Conservation (phyloP, 2,888 invertebrate genomes). For the Laothoe populi region DNA sequence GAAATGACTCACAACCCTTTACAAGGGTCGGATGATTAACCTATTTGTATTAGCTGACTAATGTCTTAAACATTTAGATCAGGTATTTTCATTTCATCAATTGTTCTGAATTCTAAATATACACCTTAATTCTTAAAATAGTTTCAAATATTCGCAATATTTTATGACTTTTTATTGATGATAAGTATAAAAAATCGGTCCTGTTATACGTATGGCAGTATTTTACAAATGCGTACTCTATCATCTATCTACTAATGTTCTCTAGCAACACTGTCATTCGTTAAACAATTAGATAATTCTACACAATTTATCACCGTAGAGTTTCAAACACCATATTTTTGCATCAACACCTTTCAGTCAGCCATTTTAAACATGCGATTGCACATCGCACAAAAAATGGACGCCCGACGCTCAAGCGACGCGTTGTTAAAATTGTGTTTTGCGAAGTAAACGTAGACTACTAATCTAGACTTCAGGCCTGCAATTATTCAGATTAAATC, state of each 20-base stretch:
- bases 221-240: too few species aligned
- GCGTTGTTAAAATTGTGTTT: neutral
- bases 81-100: neutral
- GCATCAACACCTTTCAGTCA: neutral
- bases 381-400: constrained; percentile 6
- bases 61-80: constrained; percentile 1
- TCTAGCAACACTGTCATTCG: too few species aligned
- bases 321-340: neutral
- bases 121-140: neutral
- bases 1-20: constrained; percentile 52
- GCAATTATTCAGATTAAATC: constrained; percentile 71
- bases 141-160: neutral
- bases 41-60: constrained; percentile 41
- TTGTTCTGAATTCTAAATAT: neutral
- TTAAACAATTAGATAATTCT: neutral
- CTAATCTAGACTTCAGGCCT: constrained; percentile 47
- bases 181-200: too few species aligned
- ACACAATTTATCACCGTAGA: neutral
- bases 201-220: too few species aligned
- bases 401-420: neutral
- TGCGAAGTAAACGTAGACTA: constrained; percentile 31
- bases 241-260: too few species aligned
- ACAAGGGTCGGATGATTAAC: constrained; percentile 53
- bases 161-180: too few species aligned
- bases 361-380: constrained; percentile 7